These are phyloP conservation scores for Gerris buenoi DNA, from an alignment of 1,140 invertebrate species.

Conservation along the genomic window DNA sequence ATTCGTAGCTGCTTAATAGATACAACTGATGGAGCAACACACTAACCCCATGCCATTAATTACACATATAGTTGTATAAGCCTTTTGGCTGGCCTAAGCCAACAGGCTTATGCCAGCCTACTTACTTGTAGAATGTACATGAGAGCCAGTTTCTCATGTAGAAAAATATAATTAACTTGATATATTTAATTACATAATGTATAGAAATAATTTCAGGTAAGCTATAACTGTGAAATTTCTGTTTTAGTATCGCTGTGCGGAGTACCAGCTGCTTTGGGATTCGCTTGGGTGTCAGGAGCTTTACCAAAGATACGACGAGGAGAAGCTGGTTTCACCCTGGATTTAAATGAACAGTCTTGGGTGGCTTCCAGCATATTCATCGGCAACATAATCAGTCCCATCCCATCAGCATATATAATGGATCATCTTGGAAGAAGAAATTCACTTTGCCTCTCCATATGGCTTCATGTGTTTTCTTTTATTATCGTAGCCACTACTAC, in stretches of 20 bases:
- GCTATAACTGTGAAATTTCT: not conserved
- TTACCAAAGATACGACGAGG: conserved; percentile 10
- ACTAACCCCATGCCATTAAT: too few relatives aligned
- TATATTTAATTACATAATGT: not conserved
- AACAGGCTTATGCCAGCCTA: not conserved
- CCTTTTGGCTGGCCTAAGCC: not conserved
- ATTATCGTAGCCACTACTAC: conserved; percentile 35
- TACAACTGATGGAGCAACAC: too few relatives aligned
- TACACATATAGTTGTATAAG: not conserved
- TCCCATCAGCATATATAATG: conserved; percentile 32
- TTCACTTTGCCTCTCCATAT: conserved; percentile 49
- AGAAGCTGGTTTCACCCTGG: conserved; percentile 4
- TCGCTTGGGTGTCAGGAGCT: conserved; percentile 8
- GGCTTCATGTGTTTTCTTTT: conserved; percentile 29
- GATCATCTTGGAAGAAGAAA: conserved; percentile 56
- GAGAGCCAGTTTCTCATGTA: not conserved
- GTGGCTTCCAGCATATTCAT: conserved; percentile 14
- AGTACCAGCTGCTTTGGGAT: conserved; percentile 4
- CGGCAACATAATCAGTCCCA: conserved; percentile 21
- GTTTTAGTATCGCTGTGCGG: conserved; percentile 5
- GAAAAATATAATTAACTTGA: not conserved
- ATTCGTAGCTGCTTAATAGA: too few relatives aligned
- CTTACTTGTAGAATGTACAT: not conserved
- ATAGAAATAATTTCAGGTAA: not conserved
- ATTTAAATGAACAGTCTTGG: conserved; percentile 7